Conservation (phyloP, 2,113 vertebrate species). For the Myanophis thanlyinensis region DNA sequence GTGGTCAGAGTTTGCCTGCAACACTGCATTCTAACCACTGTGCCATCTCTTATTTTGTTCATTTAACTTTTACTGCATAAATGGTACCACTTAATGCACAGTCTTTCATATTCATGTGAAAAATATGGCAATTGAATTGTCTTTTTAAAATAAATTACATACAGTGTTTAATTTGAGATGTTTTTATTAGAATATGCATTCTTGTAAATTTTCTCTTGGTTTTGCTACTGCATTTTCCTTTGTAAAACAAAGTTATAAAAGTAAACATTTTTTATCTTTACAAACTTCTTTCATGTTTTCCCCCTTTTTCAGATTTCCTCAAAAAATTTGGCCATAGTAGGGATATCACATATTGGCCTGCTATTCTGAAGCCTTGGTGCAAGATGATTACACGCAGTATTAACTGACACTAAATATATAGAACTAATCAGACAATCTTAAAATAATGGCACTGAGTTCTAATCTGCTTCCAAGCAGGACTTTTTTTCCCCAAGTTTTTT, state of each 20-base stretch:
- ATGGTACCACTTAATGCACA: background rate
- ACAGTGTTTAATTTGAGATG: background rate
- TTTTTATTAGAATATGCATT: background rate
- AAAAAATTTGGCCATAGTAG: background rate
- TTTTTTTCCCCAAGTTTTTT: too few relatives aligned
- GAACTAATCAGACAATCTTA: background rate
- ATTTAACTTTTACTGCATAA: background rate
- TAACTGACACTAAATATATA: background rate
- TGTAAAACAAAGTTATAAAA: background rate
- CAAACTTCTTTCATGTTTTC: background rate
- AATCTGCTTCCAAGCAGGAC: background rate
- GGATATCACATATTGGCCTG: background rate
- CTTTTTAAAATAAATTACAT: background rate
- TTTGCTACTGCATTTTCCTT: background rate
- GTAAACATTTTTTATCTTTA: background rate
- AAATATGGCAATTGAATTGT: background rate
- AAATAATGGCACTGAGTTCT: background rate
- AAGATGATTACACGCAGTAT: background rate
- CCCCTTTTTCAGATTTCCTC: background rate
- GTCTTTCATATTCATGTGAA: background rate
- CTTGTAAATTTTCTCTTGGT: background rate
- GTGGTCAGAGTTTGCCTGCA: background rate
- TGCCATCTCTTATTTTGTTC: background rate
- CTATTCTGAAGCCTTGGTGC: background rate
- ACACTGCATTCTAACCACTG: background rate